Conservation (phyloP, 30 jellyfish, hydroid and myxozoan species). For the Chrysaora quinquecirrha region DNA sequence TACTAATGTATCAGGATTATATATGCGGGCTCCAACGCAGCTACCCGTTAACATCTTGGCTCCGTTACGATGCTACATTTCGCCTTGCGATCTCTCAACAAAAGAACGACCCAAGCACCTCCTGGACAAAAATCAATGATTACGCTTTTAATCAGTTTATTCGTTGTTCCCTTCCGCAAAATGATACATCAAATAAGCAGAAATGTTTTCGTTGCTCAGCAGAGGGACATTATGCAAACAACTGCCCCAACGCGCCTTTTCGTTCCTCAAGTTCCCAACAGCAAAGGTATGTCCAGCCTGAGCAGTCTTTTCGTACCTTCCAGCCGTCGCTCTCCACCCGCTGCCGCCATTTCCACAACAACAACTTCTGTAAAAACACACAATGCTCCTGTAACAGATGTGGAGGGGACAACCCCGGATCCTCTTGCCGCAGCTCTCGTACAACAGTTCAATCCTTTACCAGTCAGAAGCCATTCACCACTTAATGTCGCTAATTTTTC, state of each 20-base stretch:
- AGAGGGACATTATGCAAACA: background rate
- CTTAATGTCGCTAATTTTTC: background rate
- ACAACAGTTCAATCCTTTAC: background rate
- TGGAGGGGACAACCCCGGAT: background rate
- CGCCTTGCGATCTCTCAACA: no score
- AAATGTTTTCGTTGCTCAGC: background rate
- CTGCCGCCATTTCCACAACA: background rate
- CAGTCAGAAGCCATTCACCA: background rate
- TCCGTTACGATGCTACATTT: no score
- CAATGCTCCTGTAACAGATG: background rate
- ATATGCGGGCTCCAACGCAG: background rate
- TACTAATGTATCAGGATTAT: background rate
- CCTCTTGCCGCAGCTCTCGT: background rate
- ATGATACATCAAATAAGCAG: background rate
- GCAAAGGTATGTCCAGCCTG: background rate
- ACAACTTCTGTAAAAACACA: background rate
- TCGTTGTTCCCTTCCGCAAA: background rate
- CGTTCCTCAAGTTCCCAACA: background rate
- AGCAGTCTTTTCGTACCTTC: background rate
- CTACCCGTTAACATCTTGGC: no score
- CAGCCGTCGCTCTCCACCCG: background rate
- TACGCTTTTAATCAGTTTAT: background rate
- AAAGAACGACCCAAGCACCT: no score
- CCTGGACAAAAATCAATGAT: background rate
- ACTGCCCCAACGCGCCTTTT: background rate